These are phyloP conservation scores for Sinocyclocheilus grahami DNA, from an alignment of 2,113 vertebrate species.

Conservation along the genomic window DNA sequence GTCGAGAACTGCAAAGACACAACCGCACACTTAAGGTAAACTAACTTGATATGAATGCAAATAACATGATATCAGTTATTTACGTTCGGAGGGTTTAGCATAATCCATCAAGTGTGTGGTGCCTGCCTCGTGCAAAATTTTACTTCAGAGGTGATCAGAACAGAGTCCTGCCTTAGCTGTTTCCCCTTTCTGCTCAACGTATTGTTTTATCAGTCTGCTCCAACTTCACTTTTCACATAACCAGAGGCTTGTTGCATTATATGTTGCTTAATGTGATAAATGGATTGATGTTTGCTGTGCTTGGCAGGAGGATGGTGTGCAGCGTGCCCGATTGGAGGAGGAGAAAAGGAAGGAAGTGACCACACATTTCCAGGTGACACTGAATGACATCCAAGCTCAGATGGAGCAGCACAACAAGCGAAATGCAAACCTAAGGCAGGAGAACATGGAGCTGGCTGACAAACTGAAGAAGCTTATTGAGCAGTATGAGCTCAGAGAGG, in stretches of 20 bases:
- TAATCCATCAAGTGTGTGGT: background rate
- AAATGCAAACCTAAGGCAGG: slow-evolving; percentile 91
- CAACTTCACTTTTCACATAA: background rate
- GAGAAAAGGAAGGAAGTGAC: slow-evolving; percentile 98
- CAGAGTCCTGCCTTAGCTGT: background rate
- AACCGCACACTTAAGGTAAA: slow-evolving; percentile 95
- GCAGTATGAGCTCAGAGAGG: slow-evolving; percentile 95
- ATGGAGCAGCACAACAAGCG: slow-evolving; percentile 98
- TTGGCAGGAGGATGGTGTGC: slow-evolving; percentile 89
- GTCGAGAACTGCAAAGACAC: slow-evolving; percentile 94
- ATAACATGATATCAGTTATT: background rate
- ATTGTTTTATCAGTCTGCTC: background rate
- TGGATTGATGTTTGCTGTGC: background rate
- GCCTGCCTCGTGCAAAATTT: background rate
- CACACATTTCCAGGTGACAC: slow-evolving; percentile 93
- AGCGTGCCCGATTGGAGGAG: slow-evolving; percentile 92
- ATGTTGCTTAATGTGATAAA: background rate
- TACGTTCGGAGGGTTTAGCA: background rate
- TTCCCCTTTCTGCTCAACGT: background rate
- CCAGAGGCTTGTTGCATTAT: background rate
- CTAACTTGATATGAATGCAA: background rate
- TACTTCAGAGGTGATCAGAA: background rate
- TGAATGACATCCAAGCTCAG: slow-evolving; percentile 96
- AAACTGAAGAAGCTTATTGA: slow-evolving; percentile 96
- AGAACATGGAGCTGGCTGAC: slow-evolving; percentile 94